phyloP scores from a whole-genome alignment of 2,797 vertebrate genomes.

The Pseudochirops corinnae region DNA sequence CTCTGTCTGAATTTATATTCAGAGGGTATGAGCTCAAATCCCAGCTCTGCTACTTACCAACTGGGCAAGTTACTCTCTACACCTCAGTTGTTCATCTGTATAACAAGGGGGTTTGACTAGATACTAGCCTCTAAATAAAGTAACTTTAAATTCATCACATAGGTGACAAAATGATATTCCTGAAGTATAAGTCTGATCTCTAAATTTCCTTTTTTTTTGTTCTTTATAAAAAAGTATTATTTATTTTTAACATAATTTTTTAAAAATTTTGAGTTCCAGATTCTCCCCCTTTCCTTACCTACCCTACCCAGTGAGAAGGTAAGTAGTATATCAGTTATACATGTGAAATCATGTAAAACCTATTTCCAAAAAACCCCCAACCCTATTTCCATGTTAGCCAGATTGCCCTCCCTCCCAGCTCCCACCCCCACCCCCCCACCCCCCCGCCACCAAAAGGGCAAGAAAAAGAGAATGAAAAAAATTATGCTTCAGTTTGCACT shows the following conservation, averaged over 20 bases:
- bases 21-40: not conserved
- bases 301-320: not conserved
- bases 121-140: too few relatives aligned
- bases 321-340: not conserved
- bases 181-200: not conserved
- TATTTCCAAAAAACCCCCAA: not conserved
- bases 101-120: not conserved
- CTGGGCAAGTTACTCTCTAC: not conserved
- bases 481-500: not conserved
- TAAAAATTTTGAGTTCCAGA: too few relatives aligned
- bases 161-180: not conserved
- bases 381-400: not conserved
- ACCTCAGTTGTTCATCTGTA: not conserved
- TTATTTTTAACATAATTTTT: not conserved
- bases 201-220: not conserved
- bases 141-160: not conserved
- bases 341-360: not conserved
- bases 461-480: not conserved
- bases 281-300: not conserved
- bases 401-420: too few relatives aligned
- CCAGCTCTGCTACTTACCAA: not conserved
- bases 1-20: not conserved
- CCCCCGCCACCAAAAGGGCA: too few relatives aligned
- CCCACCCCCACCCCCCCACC: too few relatives aligned
- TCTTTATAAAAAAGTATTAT: not conserved